Conservation (phyloP, 1,140 invertebrate species). For the Monochamus saltuarius region DNA sequence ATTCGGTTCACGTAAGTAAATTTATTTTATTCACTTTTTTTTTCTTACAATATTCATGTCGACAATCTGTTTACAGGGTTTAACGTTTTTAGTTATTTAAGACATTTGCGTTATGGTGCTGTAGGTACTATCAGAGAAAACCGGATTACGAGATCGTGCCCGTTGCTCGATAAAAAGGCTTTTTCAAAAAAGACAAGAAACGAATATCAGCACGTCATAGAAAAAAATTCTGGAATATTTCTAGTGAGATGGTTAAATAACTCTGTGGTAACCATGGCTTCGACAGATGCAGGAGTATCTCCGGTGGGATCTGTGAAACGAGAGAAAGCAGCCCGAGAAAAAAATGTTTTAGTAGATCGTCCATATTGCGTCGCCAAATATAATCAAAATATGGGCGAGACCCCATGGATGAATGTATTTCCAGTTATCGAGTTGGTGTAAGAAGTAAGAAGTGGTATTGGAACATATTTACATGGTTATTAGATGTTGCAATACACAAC, state of each 20-base stretch:
- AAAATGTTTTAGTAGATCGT: constrained; percentile 21
- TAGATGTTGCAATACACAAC: constrained; percentile 6
- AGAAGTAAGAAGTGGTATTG: constrained; percentile 16
- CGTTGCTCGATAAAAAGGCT: constrained; percentile 22
- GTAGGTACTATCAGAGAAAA: constrained; percentile 35
- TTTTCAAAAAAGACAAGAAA: constrained; percentile 24
- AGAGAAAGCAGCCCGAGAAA: constrained; percentile 16
- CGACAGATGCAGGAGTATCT: constrained; percentile 26
- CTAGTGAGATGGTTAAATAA: constrained; percentile 21
- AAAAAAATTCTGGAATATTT: constrained; percentile 11
- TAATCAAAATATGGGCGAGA: constrained; percentile 16
- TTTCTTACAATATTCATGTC: constrained; percentile 31
- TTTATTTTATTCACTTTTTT: too few species aligned
- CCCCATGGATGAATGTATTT: constrained; percentile 14
- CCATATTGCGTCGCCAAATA: constrained; percentile 9
- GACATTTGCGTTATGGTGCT: constrained; percentile 20
- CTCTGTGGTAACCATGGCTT: constrained; percentile 34
- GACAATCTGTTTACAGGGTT: constrained; percentile 36
- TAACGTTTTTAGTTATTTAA: constrained; percentile 22
- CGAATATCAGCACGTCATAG: constrained; percentile 2
- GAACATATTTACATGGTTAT: not conserved
- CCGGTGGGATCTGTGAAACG: constrained; percentile 29
- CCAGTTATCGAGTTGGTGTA: constrained; percentile 12
- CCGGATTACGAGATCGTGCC: constrained; percentile 25
- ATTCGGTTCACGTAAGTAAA: too few species aligned